phyloP scores from a whole-genome alignment of 2,888 invertebrate genomes.

The Augiades crinisus region DNA sequence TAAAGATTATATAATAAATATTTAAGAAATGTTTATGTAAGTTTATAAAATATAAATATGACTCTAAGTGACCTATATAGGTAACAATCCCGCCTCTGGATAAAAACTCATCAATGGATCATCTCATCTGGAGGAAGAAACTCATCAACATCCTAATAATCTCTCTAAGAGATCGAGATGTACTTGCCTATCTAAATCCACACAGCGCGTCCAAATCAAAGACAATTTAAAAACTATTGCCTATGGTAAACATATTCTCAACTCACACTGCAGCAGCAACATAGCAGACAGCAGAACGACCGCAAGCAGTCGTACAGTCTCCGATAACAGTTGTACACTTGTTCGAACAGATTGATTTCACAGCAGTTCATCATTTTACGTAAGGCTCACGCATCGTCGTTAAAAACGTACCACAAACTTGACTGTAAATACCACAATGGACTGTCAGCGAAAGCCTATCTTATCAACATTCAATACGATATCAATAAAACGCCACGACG shows the following conservation, averaged over 20 bases:
- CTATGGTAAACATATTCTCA: background rate
- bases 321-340: slow-evolving; percentile 46
- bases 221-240: too few relatives aligned
- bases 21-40: too few relatives aligned
- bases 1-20: too few relatives aligned
- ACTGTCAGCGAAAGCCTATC: slow-evolving; percentile 55
- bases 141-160: too few relatives aligned
- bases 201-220: too few relatives aligned
- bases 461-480: slow-evolving; percentile 64
- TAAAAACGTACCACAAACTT: slow-evolving; percentile 38
- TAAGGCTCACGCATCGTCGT: slow-evolving; percentile 14
- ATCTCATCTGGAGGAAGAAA: too few relatives aligned
- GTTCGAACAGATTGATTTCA: too few relatives aligned
- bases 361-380: slow-evolving; percentile 50
- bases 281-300: slow-evolving; percentile 41
- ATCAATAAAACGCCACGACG: slow-evolving; percentile 51
- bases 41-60: too few relatives aligned
- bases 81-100: too few relatives aligned
- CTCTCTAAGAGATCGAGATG: too few relatives aligned
- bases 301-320: slow-evolving; percentile 43
- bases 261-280: slow-evolving; percentile 58
- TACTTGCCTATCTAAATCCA: background rate
- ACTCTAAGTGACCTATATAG: too few relatives aligned
- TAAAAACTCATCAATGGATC: too few relatives aligned
- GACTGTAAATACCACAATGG: slow-evolving; percentile 50